Evolutionary conservation across 1,140 invertebrate genomes (phyloP).

Genomic region (Ceratitis capitata): DNA sequence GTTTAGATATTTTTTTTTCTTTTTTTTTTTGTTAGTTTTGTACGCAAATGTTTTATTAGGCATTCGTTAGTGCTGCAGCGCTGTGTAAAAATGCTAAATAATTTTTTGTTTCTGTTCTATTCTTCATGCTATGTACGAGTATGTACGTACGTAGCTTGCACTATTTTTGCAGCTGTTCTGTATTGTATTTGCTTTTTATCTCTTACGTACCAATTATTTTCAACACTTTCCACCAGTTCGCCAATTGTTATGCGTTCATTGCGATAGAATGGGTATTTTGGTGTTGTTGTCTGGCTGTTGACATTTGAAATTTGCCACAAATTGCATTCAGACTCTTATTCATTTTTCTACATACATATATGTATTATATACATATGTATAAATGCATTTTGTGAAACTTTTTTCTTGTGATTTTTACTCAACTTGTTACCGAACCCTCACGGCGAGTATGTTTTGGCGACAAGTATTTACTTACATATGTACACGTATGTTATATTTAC

Average conservation of each 20-base stretch:
- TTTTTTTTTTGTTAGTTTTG: background rate
- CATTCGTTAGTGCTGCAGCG: background rate
- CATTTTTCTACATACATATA: background rate
- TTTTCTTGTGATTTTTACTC: no score
- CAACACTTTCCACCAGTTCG: background rate
- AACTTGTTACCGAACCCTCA: no score
- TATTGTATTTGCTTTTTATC: background rate
- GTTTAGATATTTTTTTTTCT: background rate
- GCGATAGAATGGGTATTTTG: background rate
- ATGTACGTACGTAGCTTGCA: no score
- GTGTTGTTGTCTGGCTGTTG: background rate
- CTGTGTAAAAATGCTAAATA: background rate
- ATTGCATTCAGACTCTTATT: constrained; percentile 4
- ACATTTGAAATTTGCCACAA: background rate
- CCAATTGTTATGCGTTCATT: background rate
- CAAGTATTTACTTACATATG: no score
- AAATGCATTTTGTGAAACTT: no score
- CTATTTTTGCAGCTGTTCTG: background rate
- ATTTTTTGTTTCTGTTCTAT: background rate
- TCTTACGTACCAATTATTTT: background rate
- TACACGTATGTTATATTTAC: no score
- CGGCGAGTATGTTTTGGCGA: background rate
- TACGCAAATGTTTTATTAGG: background rate
- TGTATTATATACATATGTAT: background rate
- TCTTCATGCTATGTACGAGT: background rate